Base-by-base conservation (phyloP, 2,113 vertebrate genomes). In the Corythoichthys haematopterus region DNA sequence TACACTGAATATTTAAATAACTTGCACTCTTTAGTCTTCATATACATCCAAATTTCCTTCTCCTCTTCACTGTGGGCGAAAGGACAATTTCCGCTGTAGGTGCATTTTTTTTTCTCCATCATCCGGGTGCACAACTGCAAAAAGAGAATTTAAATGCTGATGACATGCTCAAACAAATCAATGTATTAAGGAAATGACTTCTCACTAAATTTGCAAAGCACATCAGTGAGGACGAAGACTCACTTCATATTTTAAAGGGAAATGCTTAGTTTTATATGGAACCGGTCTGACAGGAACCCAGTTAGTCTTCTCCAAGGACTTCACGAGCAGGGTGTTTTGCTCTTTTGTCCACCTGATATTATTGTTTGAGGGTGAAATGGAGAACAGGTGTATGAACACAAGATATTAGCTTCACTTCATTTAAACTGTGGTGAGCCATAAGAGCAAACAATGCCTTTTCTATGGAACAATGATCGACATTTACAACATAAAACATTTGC, bases 11-110 rank as follows among this genome's bases (percentile, higher is more conserved):
- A n/a, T 45, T 62, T 60, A 15, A 69, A 82, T 13, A 57, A 88
- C 96, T 95, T 77, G 98, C 97, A 88, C 89, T 94, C 91, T 65
- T 95, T 95, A 82, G 95, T 94, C 85, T 97, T 98, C 97, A 99
- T 98, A 90, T 95, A 98, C 3, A 92, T 98, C 97, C 97, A 99
- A 90, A 98, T 92, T 63, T 98, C 94, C 81, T 89, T 94, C 86
- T 99, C 97, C 83, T 99, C 97, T 0, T 90, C 90, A 87, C 94
- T 98, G 90, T 98, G 97, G 3, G 96, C 95, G 1, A 97, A 98
- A 13, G 93, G 93, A 83, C 95, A 98, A 81, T 95, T 96, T 51
- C 94, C 94, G 63, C 91, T 88, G 37, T 95, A 98, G 81, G 84
- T 92, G 71, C 97, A 99, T 72, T 94, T 98, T 80, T 88, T 93